Evolutionary conservation across 2,113 vertebrate genomes (phyloP), one percentile per base, ranked within the genome.

Genomic region (Asarcornis scutulata): DNA sequence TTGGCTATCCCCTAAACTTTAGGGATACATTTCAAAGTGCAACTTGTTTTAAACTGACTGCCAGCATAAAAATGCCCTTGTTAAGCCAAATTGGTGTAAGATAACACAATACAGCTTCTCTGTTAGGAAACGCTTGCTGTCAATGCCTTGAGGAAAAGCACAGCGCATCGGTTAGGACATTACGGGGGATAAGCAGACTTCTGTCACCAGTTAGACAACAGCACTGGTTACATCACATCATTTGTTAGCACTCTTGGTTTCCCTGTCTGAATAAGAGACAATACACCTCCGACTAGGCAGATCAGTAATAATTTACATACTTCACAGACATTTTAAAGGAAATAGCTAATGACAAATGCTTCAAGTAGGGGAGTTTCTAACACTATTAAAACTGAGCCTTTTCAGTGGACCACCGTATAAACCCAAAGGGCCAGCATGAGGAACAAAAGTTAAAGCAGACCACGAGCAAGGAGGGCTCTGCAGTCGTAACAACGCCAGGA

Each of bases 401-500:
- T 69, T 64, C 81, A 50, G 64, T 25, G 26, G 29, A 44, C 31
- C 79, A 58, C 38, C 1, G 3, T 38, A 53, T 16, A 68, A 76
- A 60, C 1, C 31, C 67, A 83, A 52, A 67, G 58, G 48, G 36
- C 13, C 56, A 8, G 12, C 18, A 25, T 1, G 12, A 64, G 8
- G 27, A 86, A 74, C 50, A 78, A 63, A 32, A 59, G 46, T 76
- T 40, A 1, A 6, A n/a, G 63, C 68, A 68, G 58, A 31, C 21
- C 50, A n/a, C 1, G 1, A 56, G 2, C 8, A 59, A 13, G 0
- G 5, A 69, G 53, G 56, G 53, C 86, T 85, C 40, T 55, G 68
- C 60, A 60, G 9, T 11, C 22, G 0, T 5, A 36, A 38, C 40
- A 48, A 3, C 0, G 5, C 27, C 18, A 38, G 34, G 73, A 77